Conservation (phyloP, 2,797 vertebrate genomes). For the Protosalanx chinensis region DNA sequence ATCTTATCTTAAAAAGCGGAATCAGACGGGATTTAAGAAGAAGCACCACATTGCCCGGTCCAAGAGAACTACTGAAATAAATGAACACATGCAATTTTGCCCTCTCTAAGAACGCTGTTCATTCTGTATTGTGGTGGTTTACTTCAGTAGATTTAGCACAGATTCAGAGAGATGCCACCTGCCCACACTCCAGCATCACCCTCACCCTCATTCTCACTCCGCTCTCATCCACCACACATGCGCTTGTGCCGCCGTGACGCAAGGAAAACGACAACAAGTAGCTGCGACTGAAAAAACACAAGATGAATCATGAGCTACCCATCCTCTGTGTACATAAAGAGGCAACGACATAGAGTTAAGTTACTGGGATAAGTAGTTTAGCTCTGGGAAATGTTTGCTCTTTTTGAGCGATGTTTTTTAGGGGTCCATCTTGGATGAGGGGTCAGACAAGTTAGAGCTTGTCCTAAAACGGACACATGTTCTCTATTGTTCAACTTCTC, state of each 20-base stretch:
- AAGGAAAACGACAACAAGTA: slow-evolving; percentile 58
- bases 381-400: slow-evolving; percentile 34
- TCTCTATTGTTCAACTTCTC: slow-evolving; percentile 71
- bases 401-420: slow-evolving; percentile 27
- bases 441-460: slow-evolving; percentile 68
- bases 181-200: slow-evolving; percentile 48
- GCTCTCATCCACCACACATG: slow-evolving; percentile 49
- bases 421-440: slow-evolving; percentile 51
- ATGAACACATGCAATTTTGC: no score
- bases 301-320: slow-evolving; percentile 37
- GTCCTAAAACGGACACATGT: slow-evolving; percentile 66
- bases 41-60: not conserved
- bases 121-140: slow-evolving; percentile 40
- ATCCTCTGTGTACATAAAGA: not conserved
- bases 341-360: not conserved
- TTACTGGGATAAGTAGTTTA: not conserved
- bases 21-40: not conserved
- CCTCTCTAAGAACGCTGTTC: not conserved
- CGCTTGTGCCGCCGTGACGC: slow-evolving; percentile 57
- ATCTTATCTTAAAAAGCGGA: not conserved
- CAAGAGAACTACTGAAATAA: no score
- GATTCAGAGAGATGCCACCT: slow-evolving; percentile 46
- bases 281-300: slow-evolving; percentile 39
- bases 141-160: slow-evolving; percentile 43
- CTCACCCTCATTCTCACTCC: slow-evolving; percentile 48